Evolutionary conservation across 2,888 invertebrate species (phyloP).

Genomic region (Oegoconia quadripuncta): DNA sequence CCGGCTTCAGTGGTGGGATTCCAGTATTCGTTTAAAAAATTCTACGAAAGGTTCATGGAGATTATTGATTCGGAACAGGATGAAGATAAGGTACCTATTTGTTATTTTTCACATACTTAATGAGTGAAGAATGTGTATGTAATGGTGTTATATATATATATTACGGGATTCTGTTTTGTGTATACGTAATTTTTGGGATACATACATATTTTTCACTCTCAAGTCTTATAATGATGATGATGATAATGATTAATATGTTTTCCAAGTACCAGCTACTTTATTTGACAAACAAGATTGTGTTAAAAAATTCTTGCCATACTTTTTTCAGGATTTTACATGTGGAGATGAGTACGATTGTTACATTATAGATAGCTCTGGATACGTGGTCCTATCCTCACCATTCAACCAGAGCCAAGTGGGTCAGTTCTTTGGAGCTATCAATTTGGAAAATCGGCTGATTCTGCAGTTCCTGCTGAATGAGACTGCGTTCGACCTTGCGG

Average conservation of each 20-base stretch:
- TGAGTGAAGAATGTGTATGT: too few species aligned
- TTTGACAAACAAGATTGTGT: too few species aligned
- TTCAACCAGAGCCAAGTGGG: conserved; percentile 84
- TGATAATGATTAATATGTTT: too few species aligned
- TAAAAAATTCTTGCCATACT: too few species aligned
- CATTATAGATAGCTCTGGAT: conserved; percentile 95
- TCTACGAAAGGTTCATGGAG: conserved; percentile 84
- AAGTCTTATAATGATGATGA: too few species aligned
- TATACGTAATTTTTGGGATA: too few species aligned
- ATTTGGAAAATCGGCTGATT: conserved; percentile 75
- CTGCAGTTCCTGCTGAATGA: conserved; percentile 86
- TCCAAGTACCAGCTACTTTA: too few species aligned
- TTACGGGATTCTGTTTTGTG: too few species aligned
- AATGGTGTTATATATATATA: too few species aligned
- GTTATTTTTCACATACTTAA: background rate
- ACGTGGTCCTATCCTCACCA: conserved; percentile 83
- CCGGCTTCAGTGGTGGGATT: conserved; percentile 94
- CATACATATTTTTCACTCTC: too few species aligned
- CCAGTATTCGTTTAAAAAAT: conserved; percentile 86
- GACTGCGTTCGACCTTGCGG: conserved; percentile 85
- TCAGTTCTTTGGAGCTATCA: conserved; percentile 90
- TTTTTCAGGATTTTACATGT: conserved; percentile 62
- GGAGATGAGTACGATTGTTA: conserved; percentile 87
- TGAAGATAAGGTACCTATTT: conserved; percentile 35
- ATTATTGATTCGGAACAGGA: conserved; percentile 62